A percentile compares a stretch with the other conserved stretches of the same genome.
These are phyloP conservation scores for Pyrocephalus nanus DNA, from an alignment of 2,797 vertebrate species.

Conservation along the genomic window DNA sequence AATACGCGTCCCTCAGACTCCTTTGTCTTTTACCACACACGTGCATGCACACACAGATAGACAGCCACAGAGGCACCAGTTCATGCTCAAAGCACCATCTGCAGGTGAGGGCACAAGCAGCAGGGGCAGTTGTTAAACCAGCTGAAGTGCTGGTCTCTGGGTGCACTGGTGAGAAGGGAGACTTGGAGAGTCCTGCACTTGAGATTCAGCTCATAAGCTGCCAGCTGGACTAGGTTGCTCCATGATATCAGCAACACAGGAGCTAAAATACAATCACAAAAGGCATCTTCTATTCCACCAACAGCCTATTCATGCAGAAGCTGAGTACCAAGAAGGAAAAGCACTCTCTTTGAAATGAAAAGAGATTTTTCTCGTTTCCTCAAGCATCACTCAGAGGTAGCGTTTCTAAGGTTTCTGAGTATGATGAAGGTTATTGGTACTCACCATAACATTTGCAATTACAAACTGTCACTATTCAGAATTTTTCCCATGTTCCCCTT, in stretches of 20 bases:
- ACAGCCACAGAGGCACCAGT: background rate
- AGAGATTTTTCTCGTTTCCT: background rate
- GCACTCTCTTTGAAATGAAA: background rate
- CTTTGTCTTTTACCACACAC: background rate
- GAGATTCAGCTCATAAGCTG: background rate
- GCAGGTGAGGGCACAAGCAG: background rate
- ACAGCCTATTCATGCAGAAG: background rate
- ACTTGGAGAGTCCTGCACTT: background rate
- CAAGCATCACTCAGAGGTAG: background rate
- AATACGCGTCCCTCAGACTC: background rate
- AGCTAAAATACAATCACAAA: background rate
- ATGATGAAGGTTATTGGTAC: constrained; percentile 1
- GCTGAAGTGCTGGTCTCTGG: background rate
- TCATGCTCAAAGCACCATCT: background rate
- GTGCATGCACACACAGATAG: fast-evolving
- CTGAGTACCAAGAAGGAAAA: background rate
- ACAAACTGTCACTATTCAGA: constrained; percentile 31
- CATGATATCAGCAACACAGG: background rate
- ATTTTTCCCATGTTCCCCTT: constrained; percentile 6
- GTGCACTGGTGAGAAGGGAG: background rate
- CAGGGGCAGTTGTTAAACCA: background rate
- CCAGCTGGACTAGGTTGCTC: background rate
- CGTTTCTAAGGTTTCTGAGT: constrained; percentile 8
- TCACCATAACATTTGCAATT: background rate
- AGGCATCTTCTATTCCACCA: background rate